These are phyloP conservation scores for Indri indri DNA, from an alignment of 2,113 vertebrate species.

Conservation along the genomic window DNA sequence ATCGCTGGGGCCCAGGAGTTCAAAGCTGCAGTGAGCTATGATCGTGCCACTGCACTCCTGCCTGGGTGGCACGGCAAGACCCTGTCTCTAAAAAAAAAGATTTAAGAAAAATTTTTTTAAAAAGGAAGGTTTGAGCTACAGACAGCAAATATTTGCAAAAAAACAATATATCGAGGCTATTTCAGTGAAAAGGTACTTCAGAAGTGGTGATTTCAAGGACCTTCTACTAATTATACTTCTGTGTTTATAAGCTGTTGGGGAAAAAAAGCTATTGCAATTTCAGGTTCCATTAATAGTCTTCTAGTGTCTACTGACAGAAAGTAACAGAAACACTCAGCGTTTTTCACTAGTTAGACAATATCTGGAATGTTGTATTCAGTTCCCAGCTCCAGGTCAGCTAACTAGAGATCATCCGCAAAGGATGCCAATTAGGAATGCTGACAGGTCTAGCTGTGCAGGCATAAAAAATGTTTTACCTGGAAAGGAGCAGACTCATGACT, in stretches of 20 bases:
- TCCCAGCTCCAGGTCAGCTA: neutral
- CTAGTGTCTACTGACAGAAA: neutral
- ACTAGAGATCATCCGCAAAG: neutral
- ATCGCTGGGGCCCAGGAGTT: too few relatives aligned
- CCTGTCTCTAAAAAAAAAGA: too few relatives aligned
- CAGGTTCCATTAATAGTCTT: neutral
- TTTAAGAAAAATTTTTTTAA: too few relatives aligned
- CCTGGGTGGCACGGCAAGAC: too few relatives aligned
- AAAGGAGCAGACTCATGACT: neutral
- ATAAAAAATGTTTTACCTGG: neutral
- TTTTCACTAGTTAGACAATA: neutral
- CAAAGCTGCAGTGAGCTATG: too few relatives aligned
- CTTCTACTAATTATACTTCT: constrained; percentile 27
- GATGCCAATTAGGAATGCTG: neutral
- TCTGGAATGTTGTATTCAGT: neutral
- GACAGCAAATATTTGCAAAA: neutral
- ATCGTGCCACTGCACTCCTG: too few relatives aligned
- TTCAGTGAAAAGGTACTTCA: neutral
- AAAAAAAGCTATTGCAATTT: neutral
- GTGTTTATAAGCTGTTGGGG: neutral
- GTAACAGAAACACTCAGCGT: neutral
- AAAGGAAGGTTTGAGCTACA: neutral
- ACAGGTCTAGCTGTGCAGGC: neutral
- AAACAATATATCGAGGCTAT: neutral
- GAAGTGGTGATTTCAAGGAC: neutral